Conservation (phyloP, 2,797 vertebrate genomes). For the Channallabes apus region DNA sequence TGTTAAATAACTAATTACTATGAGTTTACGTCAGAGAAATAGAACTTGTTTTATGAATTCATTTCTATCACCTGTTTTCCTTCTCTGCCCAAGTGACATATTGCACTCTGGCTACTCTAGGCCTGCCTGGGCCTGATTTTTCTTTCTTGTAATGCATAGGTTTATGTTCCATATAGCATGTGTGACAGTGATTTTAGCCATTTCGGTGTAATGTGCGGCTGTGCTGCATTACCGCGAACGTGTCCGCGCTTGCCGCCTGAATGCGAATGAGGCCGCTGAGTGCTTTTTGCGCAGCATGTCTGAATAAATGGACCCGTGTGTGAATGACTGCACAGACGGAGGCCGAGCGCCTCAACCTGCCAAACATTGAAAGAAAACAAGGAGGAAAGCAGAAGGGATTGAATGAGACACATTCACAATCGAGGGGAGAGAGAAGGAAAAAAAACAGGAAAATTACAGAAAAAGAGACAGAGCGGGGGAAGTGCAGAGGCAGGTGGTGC, state of each 20-base stretch:
- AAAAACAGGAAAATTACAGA: not conserved
- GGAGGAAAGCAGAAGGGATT: constrained; percentile 33
- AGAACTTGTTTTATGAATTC: not conserved
- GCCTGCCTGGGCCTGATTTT: constrained; percentile 6
- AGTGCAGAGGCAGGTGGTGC: constrained; percentile 58
- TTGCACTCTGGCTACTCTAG: not conserved
- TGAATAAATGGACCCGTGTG: constrained; percentile 59
- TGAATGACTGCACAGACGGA: constrained; percentile 75
- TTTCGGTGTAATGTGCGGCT: constrained; percentile 29
- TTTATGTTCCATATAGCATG: constrained; percentile 30
- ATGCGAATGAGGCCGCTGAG: constrained; percentile 41
- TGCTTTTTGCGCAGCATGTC: constrained; percentile 42
- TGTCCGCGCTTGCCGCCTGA: constrained; percentile 26
- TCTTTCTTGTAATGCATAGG: constrained; percentile 27
- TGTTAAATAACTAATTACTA: not conserved
- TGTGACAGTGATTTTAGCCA: constrained; percentile 40
- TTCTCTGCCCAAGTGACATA: not conserved
- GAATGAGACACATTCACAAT: constrained; percentile 44
- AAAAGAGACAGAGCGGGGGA: constrained; percentile 54
- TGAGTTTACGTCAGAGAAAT: not conserved
- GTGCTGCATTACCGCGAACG: constrained; percentile 31
- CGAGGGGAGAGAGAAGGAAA: constrained; percentile 17
- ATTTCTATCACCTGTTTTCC: not conserved
- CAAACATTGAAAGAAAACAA: constrained; percentile 37
- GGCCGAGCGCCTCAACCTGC: constrained; percentile 65